Percentiles rank a stretch among this genome's conserved stretches.
Conservation (phyloP, 2,113 vertebrate species). For the Periophthalmodon schlosseri region DNA sequence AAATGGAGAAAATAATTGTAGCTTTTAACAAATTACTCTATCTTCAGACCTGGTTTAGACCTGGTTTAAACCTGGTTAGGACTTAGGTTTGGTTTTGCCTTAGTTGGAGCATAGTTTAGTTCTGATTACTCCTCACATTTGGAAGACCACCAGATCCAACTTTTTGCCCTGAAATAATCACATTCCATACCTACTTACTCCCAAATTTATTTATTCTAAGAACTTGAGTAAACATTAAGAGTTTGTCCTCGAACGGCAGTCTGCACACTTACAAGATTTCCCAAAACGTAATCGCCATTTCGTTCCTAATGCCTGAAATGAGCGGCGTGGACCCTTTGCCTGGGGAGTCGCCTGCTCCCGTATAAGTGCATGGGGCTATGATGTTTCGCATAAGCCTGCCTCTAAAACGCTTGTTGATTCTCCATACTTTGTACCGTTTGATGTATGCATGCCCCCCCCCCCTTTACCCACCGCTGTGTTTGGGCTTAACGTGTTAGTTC, state of each 20-base stretch:
- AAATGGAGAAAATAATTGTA: no score
- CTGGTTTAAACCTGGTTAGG: no score
- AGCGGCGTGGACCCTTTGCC: constrained; percentile 71
- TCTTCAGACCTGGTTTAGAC: no score
- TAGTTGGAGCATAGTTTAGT: no score
- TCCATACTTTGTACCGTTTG: constrained; percentile 91
- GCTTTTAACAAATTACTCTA: no score
- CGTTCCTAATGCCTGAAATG: constrained; percentile 76
- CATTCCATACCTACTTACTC: not conserved
- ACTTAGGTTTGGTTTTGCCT: no score
- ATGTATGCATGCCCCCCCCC: constrained; percentile 87
- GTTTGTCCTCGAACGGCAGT: not conserved
- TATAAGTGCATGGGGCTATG: constrained; percentile 57
- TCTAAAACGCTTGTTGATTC: constrained; percentile 85
- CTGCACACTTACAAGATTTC: constrained; percentile 54
- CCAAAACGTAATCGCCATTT: constrained; percentile 51
- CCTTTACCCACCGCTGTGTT: constrained; percentile 88
- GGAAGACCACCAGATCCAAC: not conserved
- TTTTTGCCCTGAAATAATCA: not conserved
- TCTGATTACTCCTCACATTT: no score
- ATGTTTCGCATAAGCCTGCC: constrained; percentile 87
- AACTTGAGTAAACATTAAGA: not conserved
- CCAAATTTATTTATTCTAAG: not conserved
- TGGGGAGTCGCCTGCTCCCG: constrained; percentile 55
- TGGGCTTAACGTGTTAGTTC: constrained; percentile 97